These are phyloP conservation scores for Drosophila demipolita DNA, from an alignment of 2,888 invertebrate genomes.

Conservation along the genomic window DNA sequence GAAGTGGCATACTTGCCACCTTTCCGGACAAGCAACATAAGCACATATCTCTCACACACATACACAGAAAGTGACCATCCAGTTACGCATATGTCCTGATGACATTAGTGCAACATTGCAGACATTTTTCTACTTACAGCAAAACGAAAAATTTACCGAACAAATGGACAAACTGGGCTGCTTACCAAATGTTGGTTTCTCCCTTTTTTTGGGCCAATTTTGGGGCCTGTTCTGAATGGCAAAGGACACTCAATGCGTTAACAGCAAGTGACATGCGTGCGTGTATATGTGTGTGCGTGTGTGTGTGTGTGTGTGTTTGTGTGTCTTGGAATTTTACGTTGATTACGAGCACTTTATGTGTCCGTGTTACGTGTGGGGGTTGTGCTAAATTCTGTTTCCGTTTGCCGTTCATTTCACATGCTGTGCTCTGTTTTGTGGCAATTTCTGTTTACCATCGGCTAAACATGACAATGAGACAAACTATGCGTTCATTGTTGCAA, in stretches of 20 bases:
- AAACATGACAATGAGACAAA: slow-evolving; percentile 57
- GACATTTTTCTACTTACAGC: slow-evolving; percentile 53
- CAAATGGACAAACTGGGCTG: slow-evolving; percentile 45
- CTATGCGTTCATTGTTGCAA: slow-evolving; percentile 74
- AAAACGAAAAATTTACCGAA: slow-evolving; percentile 55
- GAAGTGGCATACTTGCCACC: slow-evolving; percentile 20
- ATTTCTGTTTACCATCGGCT: slow-evolving; percentile 58
- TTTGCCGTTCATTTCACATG: slow-evolving; percentile 3
- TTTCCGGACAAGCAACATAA: slow-evolving; percentile 11
- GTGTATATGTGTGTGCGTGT: neutral
- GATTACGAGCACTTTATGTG: slow-evolving; percentile 78
- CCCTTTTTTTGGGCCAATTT: slow-evolving; percentile 40
- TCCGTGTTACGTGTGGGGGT: slow-evolving; percentile 74
- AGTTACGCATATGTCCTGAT: slow-evolving; percentile 75
- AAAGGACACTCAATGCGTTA: slow-evolving; percentile 64
- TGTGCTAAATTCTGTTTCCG: slow-evolving; percentile 8
- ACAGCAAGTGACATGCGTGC: slow-evolving; percentile 52
- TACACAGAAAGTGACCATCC: slow-evolving; percentile 39
- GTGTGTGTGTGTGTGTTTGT: slow-evolving; percentile 15
- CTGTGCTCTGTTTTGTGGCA: slow-evolving; percentile 28
- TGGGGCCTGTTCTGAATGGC: slow-evolving; percentile 33
- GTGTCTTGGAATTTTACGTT: slow-evolving; percentile 72
- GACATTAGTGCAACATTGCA: slow-evolving; percentile 79
- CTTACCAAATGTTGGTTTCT: neutral
- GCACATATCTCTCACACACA: slow-evolving; percentile 1